Conservation (phyloP, 2,797 vertebrate species). For the Spinibarbus caldwelli region DNA sequence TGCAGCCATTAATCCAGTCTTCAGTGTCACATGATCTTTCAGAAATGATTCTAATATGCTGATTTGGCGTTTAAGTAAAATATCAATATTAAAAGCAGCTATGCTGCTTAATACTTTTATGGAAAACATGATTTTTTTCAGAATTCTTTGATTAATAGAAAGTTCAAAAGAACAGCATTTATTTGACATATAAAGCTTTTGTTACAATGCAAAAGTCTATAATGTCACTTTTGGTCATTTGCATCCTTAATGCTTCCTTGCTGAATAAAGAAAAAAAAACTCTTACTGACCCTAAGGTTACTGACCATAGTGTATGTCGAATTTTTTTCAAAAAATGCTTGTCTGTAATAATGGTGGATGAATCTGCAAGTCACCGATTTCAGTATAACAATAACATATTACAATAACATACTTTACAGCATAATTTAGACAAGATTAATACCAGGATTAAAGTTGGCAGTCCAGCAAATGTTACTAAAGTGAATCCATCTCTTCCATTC, state of each 20-base stretch:
- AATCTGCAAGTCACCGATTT: background rate
- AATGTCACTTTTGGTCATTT: background rate
- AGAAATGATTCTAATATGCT: background rate
- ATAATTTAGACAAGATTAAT: conserved; percentile 40
- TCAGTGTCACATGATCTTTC: background rate
- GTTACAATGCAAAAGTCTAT: background rate
- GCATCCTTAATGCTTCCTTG: background rate
- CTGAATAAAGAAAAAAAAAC: background rate
- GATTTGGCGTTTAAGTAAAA: background rate
- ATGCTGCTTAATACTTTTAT: too few species aligned
- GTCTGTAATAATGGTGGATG: background rate
- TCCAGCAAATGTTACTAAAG: conserved; percentile 30
- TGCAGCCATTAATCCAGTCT: background rate
- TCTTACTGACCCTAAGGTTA: background rate
- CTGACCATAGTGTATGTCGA: too few species aligned
- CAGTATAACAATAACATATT: background rate
- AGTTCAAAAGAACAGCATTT: background rate
- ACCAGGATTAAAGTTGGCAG: conserved; percentile 26
- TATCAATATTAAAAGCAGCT: background rate
- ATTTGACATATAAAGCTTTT: background rate
- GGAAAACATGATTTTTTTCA: too few species aligned
- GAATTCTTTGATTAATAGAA: background rate
- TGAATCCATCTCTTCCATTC: conserved; percentile 31
- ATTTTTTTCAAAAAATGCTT: background rate
- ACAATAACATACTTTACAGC: conserved; percentile 13